These are phyloP conservation scores for Apis laboriosa DNA, from an alignment of 1,140 invertebrate species.

Conservation along the genomic window DNA sequence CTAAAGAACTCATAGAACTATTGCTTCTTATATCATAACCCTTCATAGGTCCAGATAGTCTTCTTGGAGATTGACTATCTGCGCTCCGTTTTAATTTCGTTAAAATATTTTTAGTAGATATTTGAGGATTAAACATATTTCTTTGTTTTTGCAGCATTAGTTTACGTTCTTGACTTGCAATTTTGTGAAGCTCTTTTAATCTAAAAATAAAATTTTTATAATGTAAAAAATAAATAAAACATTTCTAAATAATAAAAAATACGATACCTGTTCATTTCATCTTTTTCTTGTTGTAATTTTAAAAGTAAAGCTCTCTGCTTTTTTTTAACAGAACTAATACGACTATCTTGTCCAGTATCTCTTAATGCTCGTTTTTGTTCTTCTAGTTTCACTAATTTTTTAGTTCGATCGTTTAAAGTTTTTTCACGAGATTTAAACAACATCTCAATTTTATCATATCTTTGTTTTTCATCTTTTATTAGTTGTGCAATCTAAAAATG, in stretches of 20 bases:
- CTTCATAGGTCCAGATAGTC: constrained; percentile 79
- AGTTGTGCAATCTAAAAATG: constrained; percentile 76
- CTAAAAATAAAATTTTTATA: constrained; percentile 58
- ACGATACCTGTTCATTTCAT: constrained; percentile 80
- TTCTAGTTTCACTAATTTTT: constrained; percentile 82
- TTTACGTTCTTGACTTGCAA: constrained; percentile 79
- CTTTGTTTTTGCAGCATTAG: constrained; percentile 78
- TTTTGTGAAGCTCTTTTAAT: constrained; percentile 78
- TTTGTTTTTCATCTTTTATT: constrained; percentile 78
- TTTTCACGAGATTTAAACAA: constrained; percentile 82
- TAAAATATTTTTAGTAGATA: constrained; percentile 79
- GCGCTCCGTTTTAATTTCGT: constrained; percentile 79
- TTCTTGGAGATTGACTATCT: constrained; percentile 77
- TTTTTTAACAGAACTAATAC: constrained; percentile 81
- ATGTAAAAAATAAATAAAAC: not conserved
- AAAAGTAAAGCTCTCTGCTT: constrained; percentile 81
- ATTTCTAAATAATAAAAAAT: constrained; percentile 17
- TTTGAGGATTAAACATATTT: constrained; percentile 80
- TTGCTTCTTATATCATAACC: constrained; percentile 80
- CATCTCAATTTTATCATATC: constrained; percentile 80
- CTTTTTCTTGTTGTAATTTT: constrained; percentile 81
- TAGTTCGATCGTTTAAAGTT: constrained; percentile 83
- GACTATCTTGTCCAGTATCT: constrained; percentile 81
- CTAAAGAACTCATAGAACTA: constrained; percentile 78
- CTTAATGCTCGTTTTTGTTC: constrained; percentile 81